Conservation (phyloP, 1,140 invertebrate genomes). For the Zaprionus camerounensis region DNA sequence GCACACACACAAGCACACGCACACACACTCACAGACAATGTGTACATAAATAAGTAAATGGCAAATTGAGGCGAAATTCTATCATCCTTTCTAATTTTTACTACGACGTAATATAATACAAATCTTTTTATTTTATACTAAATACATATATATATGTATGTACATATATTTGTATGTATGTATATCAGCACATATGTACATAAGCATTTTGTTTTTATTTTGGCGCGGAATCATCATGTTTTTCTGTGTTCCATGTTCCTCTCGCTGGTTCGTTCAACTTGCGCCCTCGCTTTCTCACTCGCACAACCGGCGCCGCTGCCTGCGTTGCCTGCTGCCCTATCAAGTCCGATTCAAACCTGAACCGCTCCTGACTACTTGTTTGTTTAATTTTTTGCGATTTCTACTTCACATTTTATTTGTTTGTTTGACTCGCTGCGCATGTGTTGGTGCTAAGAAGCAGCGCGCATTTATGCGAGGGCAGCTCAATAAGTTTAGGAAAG, state of each 20-base stretch:
- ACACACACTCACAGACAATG: background rate
- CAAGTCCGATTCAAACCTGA: constrained; percentile 47
- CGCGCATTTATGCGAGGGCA: constrained; percentile 46
- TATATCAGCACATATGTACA: background rate
- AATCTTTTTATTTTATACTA: constrained; percentile 48
- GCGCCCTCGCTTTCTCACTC: constrained; percentile 10
- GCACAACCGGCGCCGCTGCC: background rate
- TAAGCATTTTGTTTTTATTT: constrained; percentile 27
- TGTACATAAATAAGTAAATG: constrained; percentile 55
- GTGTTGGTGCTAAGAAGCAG: constrained; percentile 74
- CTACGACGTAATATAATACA: constrained; percentile 80
- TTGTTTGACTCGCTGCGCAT: constrained; percentile 81
- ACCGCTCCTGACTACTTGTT: constrained; percentile 84
- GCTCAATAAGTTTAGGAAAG: background rate
- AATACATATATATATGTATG: background rate
- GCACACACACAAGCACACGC: background rate
- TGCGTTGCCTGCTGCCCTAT: constrained; percentile 17
- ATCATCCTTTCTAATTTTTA: constrained; percentile 61
- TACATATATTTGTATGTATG: background rate
- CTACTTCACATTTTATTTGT: constrained; percentile 84
- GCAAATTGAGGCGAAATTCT: constrained; percentile 54
- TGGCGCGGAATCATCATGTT: constrained; percentile 55
- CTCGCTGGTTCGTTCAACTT: constrained; percentile 72
- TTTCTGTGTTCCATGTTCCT: constrained; percentile 36
- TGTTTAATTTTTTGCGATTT: constrained; percentile 84